These are phyloP conservation scores for Conops quadrifasciatus DNA, from an alignment of 2,888 invertebrate species.

Conservation along the genomic window DNA sequence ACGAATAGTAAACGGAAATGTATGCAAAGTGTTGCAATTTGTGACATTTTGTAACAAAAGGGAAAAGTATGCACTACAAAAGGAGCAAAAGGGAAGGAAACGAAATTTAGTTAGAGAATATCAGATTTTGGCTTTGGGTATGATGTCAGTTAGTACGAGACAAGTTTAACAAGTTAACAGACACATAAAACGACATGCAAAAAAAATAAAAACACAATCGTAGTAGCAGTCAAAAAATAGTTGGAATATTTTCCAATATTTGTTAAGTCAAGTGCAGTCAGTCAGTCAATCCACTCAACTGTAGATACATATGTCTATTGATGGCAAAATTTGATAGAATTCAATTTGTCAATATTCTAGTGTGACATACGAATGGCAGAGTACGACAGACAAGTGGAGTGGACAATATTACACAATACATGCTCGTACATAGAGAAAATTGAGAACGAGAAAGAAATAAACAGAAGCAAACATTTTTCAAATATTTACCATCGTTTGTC, in stretches of 20 bases:
- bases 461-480: no score
- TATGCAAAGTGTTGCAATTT: constrained; percentile 28
- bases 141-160: constrained; percentile 48
- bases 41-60: constrained; percentile 1
- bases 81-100: neutral
- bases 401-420: no score
- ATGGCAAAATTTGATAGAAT: neutral
- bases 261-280: constrained; percentile 27
- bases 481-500: no score
- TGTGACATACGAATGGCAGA: neutral
- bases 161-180: constrained; percentile 11
- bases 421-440: no score
- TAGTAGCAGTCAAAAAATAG: no score
- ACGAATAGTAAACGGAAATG: constrained; percentile 9
- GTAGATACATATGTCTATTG: neutral
- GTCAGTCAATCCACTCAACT: neutral
- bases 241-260: constrained; percentile 24
- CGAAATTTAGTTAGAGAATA: neutral
- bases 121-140: constrained; percentile 35
- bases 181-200: neutral
- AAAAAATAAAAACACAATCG: neutral
- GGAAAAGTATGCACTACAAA: neutral
- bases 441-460: no score
- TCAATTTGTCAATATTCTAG: constrained; percentile 11
- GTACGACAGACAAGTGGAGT: neutral